Conservation (phyloP, 1,140 invertebrate species). For the Polypedilum vanderplanki region DNA sequence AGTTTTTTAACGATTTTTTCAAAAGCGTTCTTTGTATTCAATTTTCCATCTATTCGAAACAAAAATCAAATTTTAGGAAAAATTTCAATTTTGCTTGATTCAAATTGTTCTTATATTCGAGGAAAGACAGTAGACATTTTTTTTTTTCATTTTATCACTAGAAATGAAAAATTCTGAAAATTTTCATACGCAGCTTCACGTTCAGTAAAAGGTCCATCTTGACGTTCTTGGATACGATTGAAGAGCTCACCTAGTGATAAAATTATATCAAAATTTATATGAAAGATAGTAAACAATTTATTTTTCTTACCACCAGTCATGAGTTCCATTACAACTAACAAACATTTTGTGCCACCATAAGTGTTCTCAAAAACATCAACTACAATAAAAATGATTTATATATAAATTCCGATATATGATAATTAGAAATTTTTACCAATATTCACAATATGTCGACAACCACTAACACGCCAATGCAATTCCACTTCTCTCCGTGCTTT, state of each 20-base stretch:
- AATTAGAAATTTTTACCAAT: conserved; percentile 44
- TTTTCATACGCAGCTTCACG: conserved; percentile 55
- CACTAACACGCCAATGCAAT: conserved; percentile 86
- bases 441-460: conserved; percentile 86
- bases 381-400: conserved; percentile 32
- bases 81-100: too few species aligned
- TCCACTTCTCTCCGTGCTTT: conserved; percentile 94
- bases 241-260: conserved; percentile 72
- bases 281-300: not conserved
- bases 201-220: conserved; percentile 90
- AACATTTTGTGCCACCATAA: conserved; percentile 80
- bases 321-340: conserved; percentile 96
- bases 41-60: too few species aligned
- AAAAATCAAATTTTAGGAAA: too few species aligned
- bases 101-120: too few species aligned
- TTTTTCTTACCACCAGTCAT: not conserved
- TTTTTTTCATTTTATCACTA: too few species aligned
- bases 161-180: too few species aligned
- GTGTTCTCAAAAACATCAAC: conserved; percentile 96
- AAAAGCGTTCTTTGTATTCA: too few species aligned
- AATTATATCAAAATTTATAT: conserved; percentile 7
- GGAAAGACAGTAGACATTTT: too few species aligned
- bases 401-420: not conserved
- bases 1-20: too few species aligned
- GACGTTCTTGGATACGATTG: conserved; percentile 90